Base-by-base conservation (phyloP, 2,113 vertebrate genomes). In the Tupaia tana region DNA sequence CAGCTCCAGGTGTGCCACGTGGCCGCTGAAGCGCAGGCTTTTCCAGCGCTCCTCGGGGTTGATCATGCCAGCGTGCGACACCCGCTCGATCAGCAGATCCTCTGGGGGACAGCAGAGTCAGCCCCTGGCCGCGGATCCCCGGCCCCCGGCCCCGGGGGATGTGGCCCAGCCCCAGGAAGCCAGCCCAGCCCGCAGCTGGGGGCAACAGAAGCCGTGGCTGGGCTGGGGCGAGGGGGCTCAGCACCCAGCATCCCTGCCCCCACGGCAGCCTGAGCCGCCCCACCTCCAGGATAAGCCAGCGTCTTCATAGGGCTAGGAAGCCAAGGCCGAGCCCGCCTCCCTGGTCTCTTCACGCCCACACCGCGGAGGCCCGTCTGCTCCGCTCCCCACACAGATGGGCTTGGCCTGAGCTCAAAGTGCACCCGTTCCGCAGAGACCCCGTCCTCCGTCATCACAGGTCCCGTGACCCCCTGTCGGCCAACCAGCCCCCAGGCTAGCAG, bases 41-140 rank as follows among this genome's bases (percentile, higher is more conserved):
- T 99, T 99, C 98, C 98, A 99, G 66, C 99, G 99, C 90, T 99
- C 99, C n/a, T 99, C 99, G 0, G 99, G 99, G 97, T 99, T 99
- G 96, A 99, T 99, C 99, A 99, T 99, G 20, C 99, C 99, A n/a
- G 99, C 99, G 24, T 98, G 97, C 7, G 99, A 97, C 97, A 99
- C 99, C 81, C 99, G 98, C 78, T 99, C 99, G 7, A 99, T 99
- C 88, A 99, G 98, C 89, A 99, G 98, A 71, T 99, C 98, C 5
- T 99, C 99, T 97, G 79, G 61, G 83, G 73, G 63, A 34, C 27
- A 0, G 64, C 80, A 27, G 2, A 34, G 89, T 95, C 86, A 87
- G 95, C 7, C 31, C 3, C 43, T 43, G 7, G 81, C 54, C 3
- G 22, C 73, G 13, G 18, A 3, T 3, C 1, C 0, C 58, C 66